A percentile compares a stretch with the other conserved stretches of the same genome.
phyloP scores from a whole-genome alignment of 2,113 vertebrate genomes.

The Notarius quadriscutis region DNA sequence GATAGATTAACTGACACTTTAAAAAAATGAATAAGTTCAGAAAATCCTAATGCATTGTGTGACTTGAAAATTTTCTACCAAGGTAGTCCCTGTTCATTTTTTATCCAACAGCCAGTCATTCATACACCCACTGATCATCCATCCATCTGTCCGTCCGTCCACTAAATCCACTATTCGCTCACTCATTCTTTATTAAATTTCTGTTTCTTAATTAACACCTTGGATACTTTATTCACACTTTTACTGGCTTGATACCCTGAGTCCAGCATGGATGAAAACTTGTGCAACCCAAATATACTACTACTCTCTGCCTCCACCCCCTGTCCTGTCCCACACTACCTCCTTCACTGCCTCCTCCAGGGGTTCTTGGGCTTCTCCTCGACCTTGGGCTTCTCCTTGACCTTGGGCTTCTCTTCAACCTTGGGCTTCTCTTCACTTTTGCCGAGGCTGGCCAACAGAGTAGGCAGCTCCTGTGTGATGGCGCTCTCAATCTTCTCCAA shows the following conservation, averaged over 20 bases:
- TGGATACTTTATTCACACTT: background rate
- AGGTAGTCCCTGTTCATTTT: background rate
- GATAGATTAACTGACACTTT: background rate
- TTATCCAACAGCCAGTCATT: background rate
- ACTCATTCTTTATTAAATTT: slow-evolving; percentile 11
- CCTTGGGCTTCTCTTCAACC: slow-evolving; percentile 73
- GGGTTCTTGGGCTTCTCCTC: slow-evolving; percentile 83
- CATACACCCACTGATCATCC: slow-evolving; percentile 12
- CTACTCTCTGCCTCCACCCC: slow-evolving; percentile 3
- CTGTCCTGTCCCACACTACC: slow-evolving; percentile 17
- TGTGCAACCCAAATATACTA: slow-evolving; percentile 36
- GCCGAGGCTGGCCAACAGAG: slow-evolving; percentile 80
- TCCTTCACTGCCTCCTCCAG: slow-evolving; percentile 72
- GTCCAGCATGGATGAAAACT: slow-evolving; percentile 16
- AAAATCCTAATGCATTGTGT: background rate
- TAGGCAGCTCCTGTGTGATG: slow-evolving; percentile 89
- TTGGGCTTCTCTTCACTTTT: slow-evolving; percentile 69
- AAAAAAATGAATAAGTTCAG: background rate
- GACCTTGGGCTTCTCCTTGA: slow-evolving; percentile 71
- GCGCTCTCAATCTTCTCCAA: slow-evolving; percentile 95
- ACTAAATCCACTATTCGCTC: background rate
- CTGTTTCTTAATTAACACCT: background rate
- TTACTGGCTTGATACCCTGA: slow-evolving; percentile 22
- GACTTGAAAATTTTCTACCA: background rate
- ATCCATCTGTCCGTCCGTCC: slow-evolving; percentile 2